phyloP scores from a whole-genome alignment of 2,113 vertebrate species.

The Paracanthobrama guichenoti region DNA sequence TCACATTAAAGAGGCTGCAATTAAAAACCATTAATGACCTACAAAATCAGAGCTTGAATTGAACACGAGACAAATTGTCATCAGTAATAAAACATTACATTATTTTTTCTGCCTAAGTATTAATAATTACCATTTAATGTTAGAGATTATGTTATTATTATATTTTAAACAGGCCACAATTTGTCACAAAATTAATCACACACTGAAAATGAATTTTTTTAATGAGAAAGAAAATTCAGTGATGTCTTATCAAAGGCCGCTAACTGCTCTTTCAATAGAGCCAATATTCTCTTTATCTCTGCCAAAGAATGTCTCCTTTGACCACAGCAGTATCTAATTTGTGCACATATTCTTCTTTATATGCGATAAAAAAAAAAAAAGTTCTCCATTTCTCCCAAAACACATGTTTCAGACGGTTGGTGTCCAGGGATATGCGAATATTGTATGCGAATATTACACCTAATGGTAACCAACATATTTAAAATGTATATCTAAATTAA shows the following conservation, averaged over 20 bases:
- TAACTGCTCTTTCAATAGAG: constrained; percentile 62
- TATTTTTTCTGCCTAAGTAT: constrained; percentile 13
- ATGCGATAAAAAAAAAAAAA: constrained; percentile 66
- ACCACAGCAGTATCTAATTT: constrained; percentile 69
- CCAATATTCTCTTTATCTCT: constrained; percentile 65
- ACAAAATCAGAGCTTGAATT: constrained; percentile 28
- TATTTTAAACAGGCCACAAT: constrained; percentile 62
- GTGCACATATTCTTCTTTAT: constrained; percentile 63
- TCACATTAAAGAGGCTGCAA: not conserved
- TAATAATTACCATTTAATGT: constrained; percentile 60
- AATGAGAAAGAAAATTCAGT: constrained; percentile 66
- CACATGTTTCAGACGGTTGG: constrained; percentile 27
- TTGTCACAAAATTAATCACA: constrained; percentile 51
- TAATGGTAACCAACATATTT: no score
- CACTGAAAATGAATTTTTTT: constrained; percentile 67
- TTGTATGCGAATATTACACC: no score
- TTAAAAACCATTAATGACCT: constrained; percentile 37
- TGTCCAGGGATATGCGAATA: not conserved
- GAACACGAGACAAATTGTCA: constrained; percentile 40
- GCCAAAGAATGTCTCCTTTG: constrained; percentile 66
- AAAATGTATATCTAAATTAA: no score
- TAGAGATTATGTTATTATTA: constrained; percentile 63
- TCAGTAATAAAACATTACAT: constrained; percentile 12
- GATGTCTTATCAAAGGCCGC: constrained; percentile 62
- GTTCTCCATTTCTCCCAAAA: constrained; percentile 62